Evolutionary conservation across 2,888 invertebrate species (phyloP).

Genomic region (Cheiracanthium punctorium): DNA sequence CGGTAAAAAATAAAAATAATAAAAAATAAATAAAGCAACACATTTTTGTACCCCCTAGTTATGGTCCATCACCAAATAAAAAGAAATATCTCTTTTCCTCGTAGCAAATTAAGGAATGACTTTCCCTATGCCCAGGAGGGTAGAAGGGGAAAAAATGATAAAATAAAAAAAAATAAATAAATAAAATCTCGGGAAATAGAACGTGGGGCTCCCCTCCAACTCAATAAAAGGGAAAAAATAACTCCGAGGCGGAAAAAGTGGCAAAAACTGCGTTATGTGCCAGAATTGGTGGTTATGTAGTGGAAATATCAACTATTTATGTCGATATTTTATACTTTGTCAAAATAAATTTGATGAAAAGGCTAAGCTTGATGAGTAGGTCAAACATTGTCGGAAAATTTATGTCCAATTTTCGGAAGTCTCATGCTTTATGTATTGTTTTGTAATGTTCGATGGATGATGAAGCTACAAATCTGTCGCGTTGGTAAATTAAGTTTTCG

Average conservation of each 20-base stretch:
- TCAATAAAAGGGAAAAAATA: slow-evolving; percentile 5
- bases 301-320: slow-evolving; percentile 1
- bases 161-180: not conserved
- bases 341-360: not conserved
- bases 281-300: not conserved
- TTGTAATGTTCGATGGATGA: no score
- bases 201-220: not conserved
- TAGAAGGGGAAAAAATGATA: not conserved
- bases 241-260: not conserved
- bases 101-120: not conserved
- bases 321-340: not conserved
- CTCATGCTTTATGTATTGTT: not conserved
- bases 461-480: no score
- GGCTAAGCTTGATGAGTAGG: not conserved
- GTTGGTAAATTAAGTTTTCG: no score
- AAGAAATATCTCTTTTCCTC: not conserved
- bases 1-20: not conserved
- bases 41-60: not conserved
- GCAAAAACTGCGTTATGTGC: not conserved
- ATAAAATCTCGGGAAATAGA: not conserved
- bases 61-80: not conserved
- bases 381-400: not conserved
- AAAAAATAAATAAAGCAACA: not conserved
- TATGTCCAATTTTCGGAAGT: not conserved
- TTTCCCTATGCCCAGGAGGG: not conserved